A percentile compares a stretch with the other conserved stretches of the same genome.
Conservation (phyloP, 2,888 invertebrate genomes). For the Plagiodera versicolora region DNA sequence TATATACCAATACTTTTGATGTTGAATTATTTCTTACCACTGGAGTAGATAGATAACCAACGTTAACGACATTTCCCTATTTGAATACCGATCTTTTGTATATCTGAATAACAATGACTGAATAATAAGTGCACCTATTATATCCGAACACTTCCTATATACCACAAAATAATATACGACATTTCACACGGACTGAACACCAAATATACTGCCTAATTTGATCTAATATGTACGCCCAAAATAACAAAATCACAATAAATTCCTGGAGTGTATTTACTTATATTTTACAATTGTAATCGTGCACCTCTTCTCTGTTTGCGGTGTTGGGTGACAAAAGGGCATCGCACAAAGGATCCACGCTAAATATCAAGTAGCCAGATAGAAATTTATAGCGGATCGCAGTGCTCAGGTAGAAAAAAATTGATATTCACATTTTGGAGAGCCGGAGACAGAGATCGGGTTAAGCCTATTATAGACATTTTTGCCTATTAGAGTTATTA, state of each 20-base stretch:
- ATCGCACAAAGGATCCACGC: slow-evolving; percentile 10
- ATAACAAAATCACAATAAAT: slow-evolving; percentile 36
- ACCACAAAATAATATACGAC: slow-evolving; percentile 8
- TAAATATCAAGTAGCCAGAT: slow-evolving; percentile 13
- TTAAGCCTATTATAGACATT: slow-evolving; percentile 28
- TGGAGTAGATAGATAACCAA: no score
- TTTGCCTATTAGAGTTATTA: slow-evolving; percentile 27
- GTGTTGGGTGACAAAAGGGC: slow-evolving; percentile 34
- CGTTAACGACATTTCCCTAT: no score
- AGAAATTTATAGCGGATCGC: slow-evolving; percentile 12
- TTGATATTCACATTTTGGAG: slow-evolving; percentile 27
- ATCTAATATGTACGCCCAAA: slow-evolving; percentile 37
- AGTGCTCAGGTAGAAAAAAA: slow-evolving; percentile 21
- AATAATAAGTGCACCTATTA: neutral
- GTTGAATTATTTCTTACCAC: no score
- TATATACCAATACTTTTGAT: no score
- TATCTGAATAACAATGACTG: slow-evolving; percentile 6
- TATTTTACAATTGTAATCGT: slow-evolving; percentile 37
- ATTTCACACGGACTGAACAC: slow-evolving; percentile 29
- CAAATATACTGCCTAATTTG: slow-evolving; percentile 29
- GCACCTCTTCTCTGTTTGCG: slow-evolving; percentile 33
- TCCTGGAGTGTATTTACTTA: slow-evolving; percentile 34
- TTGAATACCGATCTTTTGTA: neutral
- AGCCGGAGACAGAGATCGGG: slow-evolving; percentile 14
- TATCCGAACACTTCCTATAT: neutral